phyloP scores from a whole-genome alignment of 2,113 vertebrate genomes.

The Thalassarche chlororhynchos region DNA sequence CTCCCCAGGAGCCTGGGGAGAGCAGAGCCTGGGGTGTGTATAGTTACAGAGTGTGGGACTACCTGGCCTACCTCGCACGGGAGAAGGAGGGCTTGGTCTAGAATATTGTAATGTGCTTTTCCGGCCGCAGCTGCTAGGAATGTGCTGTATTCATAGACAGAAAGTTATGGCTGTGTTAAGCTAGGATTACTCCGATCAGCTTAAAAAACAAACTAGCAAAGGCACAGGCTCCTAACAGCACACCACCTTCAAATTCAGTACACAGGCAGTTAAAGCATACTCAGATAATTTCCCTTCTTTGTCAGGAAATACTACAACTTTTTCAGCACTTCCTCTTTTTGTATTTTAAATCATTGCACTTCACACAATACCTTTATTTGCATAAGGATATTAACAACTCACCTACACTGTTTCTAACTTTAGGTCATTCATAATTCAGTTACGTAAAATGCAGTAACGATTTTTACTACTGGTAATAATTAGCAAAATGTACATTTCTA shows the following conservation, averaged over 20 bases:
- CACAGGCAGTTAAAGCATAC: background rate
- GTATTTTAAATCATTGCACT: background rate
- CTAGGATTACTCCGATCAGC: background rate
- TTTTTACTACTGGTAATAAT: background rate
- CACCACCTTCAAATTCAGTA: background rate
- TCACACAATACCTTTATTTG: background rate
- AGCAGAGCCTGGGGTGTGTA: rapidly evolving
- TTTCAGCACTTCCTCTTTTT: conserved; percentile 28
- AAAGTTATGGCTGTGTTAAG: background rate
- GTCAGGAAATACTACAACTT: background rate
- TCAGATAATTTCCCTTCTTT: background rate
- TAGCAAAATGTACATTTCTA: background rate
- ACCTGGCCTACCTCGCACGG: rapidly evolving
- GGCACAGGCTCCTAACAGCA: background rate
- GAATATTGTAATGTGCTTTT: background rate
- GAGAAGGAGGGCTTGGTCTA: background rate
- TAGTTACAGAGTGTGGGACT: background rate
- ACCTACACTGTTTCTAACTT: background rate
- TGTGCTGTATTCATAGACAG: background rate
- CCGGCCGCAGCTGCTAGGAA: background rate
- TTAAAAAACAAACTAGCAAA: background rate
- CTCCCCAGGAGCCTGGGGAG: background rate
- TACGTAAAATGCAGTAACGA: background rate
- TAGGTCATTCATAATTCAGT: conserved; percentile 21
- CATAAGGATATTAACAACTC: background rate